Conservation (phyloP, 2,113 vertebrate genomes). For the Vidua chalybeata region DNA sequence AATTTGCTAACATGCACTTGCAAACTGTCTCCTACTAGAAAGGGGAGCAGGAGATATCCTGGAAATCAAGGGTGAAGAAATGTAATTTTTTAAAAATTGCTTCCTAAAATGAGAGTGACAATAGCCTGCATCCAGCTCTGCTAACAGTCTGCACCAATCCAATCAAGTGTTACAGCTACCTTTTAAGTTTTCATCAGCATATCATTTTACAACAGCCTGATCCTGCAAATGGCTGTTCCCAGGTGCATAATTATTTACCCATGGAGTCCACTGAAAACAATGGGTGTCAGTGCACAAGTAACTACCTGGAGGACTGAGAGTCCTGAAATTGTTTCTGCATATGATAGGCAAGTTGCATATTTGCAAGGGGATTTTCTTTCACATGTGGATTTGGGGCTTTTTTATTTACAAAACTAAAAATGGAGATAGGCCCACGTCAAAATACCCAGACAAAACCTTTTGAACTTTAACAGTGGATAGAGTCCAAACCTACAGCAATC, state of each 20-base stretch:
- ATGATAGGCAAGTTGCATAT: neutral
- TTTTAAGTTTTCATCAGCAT: slow-evolving; percentile 40
- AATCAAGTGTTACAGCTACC: neutral
- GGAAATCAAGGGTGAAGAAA: slow-evolving; percentile 6
- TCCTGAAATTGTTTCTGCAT: slow-evolving; percentile 37
- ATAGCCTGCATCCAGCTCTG: neutral
- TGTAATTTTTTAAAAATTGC: neutral
- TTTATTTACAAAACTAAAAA: slow-evolving; percentile 41
- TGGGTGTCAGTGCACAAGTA: slow-evolving; percentile 33
- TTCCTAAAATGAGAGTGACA: neutral
- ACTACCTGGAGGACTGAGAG: slow-evolving; percentile 8
- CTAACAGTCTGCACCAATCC: neutral
- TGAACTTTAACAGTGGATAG: slow-evolving; percentile 43
- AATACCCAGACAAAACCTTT: slow-evolving; percentile 34
- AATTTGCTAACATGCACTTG: slow-evolving; percentile 59
- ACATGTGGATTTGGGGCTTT: neutral
- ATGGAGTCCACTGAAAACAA: slow-evolving; percentile 23
- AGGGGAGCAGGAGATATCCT: neutral
- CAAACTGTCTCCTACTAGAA: slow-evolving; percentile 42
- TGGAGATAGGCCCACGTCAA: neutral
- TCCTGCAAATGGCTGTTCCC: slow-evolving; percentile 35
- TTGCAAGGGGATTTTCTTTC: neutral
- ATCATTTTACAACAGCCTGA: slow-evolving; percentile 22
- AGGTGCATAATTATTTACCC: slow-evolving; percentile 31
- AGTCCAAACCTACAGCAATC: slow-evolving; percentile 50